These are phyloP conservation scores for Serilophus lunatus DNA, from an alignment of 2,113 vertebrate genomes.

Conservation along the genomic window DNA sequence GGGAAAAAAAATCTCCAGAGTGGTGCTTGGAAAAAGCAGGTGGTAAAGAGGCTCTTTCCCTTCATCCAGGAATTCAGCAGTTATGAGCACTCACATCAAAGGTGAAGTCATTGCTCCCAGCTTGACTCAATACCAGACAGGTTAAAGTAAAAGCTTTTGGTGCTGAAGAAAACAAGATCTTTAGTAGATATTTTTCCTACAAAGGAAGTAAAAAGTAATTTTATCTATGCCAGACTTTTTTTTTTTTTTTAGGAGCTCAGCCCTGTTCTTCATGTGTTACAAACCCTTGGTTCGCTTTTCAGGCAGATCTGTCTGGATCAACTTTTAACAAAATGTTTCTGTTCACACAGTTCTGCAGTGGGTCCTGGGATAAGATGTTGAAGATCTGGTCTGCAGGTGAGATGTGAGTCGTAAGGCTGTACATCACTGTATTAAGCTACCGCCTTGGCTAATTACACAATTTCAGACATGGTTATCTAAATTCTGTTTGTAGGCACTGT, in stretches of 20 bases:
- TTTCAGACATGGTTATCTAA: background rate
- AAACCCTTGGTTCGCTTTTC: background rate
- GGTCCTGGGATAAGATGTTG: conserved; percentile 98
- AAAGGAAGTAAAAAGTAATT: background rate
- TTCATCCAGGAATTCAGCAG: background rate
- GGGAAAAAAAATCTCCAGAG: background rate
- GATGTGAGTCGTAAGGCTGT: background rate
- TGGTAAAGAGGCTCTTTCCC: background rate
- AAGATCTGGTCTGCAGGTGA: conserved; percentile 98
- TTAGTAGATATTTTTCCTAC: background rate
- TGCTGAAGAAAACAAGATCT: background rate
- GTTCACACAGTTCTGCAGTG: conserved; percentile 90
- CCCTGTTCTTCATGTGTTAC: background rate
- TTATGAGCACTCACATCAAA: background rate
- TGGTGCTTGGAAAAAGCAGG: background rate
- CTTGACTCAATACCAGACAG: background rate
- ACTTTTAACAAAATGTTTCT: conserved; percentile 11
- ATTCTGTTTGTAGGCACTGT: background rate
- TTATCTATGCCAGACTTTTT: background rate
- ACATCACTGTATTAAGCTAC: background rate
- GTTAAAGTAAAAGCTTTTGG: background rate
- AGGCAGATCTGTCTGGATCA: background rate
- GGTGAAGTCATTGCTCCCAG: background rate
- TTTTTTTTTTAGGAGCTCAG: background rate
- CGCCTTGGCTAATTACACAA: background rate